phyloP scores from a whole-genome alignment of 1,140 invertebrate genomes.

The Zaprionus lachaisei region DNA sequence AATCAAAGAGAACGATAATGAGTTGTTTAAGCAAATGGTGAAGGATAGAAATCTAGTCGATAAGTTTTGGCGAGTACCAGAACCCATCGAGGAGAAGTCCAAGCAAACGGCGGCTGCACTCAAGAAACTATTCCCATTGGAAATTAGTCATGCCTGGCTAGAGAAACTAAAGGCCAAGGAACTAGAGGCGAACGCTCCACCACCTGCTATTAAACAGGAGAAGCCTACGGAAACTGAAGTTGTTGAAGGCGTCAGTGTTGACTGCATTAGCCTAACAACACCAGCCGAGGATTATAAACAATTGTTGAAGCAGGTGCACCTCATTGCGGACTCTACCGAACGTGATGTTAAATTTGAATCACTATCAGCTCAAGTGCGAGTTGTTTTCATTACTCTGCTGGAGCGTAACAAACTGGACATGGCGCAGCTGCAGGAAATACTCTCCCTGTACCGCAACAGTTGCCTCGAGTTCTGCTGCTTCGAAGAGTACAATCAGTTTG shows the following conservation, averaged over 20 bases:
- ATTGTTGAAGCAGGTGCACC: slow-evolving; percentile 49
- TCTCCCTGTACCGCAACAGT: slow-evolving; percentile 58
- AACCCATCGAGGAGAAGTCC: slow-evolving; percentile 63
- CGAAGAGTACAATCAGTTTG: slow-evolving; percentile 71
- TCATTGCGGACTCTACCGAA: slow-evolving; percentile 52
- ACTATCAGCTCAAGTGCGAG: slow-evolving; percentile 64
- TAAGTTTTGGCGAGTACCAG: slow-evolving; percentile 70
- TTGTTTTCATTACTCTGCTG: slow-evolving; percentile 59
- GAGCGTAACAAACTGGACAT: slow-evolving; percentile 55
- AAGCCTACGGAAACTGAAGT: slow-evolving; percentile 8
- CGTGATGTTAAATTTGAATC: slow-evolving; percentile 60
- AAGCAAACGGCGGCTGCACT: slow-evolving; percentile 60
- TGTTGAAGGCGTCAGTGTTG: slow-evolving; percentile 11
- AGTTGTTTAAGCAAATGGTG: slow-evolving; percentile 28
- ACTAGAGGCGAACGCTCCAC: slow-evolving; percentile 21
- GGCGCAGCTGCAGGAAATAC: slow-evolving; percentile 51
- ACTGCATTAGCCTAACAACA: slow-evolving; percentile 52
- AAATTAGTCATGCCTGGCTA: slow-evolving; percentile 60
- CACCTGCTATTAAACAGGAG: slow-evolving; percentile 43
- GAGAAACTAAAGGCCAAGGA: slow-evolving; percentile 67
- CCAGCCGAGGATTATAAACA: slow-evolving; percentile 61
- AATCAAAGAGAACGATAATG: not conserved
- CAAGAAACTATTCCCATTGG: slow-evolving; percentile 70
- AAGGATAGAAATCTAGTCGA: slow-evolving; percentile 63
- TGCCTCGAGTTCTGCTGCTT: slow-evolving; percentile 65